Evolutionary conservation across 2,797 vertebrate genomes (phyloP).

Genomic region (Megaceryle alcyon): DNA sequence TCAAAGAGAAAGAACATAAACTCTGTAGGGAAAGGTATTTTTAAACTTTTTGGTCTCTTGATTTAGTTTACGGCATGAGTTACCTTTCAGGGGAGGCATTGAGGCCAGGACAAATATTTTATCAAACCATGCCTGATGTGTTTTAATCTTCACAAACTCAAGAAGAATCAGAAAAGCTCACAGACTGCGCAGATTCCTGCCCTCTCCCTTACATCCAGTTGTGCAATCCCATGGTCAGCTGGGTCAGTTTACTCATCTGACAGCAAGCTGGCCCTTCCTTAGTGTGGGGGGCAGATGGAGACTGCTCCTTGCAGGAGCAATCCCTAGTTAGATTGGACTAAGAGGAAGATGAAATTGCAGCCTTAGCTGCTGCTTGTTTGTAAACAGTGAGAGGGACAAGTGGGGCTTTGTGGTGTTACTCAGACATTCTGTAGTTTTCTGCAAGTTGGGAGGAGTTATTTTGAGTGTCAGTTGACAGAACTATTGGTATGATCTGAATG

Average conservation of each 20-base stretch:
- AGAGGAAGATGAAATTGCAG: not conserved
- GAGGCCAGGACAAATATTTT: not conserved
- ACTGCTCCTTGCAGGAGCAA: not conserved
- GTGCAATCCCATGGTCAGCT: not conserved
- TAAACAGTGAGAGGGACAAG: not conserved
- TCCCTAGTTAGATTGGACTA: not conserved
- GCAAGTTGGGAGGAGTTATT: not conserved
- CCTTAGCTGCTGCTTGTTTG: not conserved
- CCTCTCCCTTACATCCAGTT: not conserved
- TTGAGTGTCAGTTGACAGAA: not conserved
- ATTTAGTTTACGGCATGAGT: not conserved
- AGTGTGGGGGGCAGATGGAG: not conserved
- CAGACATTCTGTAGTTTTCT: not conserved
- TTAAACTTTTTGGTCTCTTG: not conserved
- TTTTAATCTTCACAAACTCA: not conserved
- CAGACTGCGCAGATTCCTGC: not conserved
- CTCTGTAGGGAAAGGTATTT: not conserved
- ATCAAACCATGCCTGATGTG: not conserved
- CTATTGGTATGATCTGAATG: not conserved
- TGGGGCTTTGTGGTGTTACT: not conserved
- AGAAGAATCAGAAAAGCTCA: not conserved
- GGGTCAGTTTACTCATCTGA: not conserved
- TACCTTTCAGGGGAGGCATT: not conserved
- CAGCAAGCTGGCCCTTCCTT: not conserved
- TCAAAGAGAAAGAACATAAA: not conserved